Conservation (phyloP, 1,140 invertebrate genomes). For the Steinernema feltiae region DNA sequence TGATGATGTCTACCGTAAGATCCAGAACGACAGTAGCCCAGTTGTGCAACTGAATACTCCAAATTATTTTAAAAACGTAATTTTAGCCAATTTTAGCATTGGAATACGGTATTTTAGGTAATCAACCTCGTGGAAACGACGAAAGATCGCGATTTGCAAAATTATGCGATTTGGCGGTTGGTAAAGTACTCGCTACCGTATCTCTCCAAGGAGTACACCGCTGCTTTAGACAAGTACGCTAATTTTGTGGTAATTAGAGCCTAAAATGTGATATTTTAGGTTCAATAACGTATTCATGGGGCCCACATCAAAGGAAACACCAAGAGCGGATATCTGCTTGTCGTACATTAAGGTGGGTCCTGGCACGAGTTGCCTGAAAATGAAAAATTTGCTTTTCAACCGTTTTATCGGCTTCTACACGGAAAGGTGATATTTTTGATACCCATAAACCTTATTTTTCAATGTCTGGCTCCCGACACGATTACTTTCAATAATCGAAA, state of each 20-base stretch:
- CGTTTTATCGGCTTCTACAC: too few relatives aligned
- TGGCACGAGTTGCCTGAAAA: neutral
- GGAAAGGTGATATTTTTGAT: too few relatives aligned
- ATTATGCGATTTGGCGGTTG: slow-evolving; percentile 25
- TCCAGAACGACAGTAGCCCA: neutral
- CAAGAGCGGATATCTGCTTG: slow-evolving; percentile 1
- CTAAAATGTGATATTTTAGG: neutral
- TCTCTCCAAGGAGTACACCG: slow-evolving; percentile 20
- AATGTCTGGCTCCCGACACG: too few relatives aligned
- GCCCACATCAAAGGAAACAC: neutral
- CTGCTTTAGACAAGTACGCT: slow-evolving; percentile 11
- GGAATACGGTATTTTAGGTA: neutral
- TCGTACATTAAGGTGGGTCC: slow-evolving; percentile 15
- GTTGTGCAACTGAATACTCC: neutral
- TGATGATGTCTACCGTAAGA: slow-evolving; percentile 1
- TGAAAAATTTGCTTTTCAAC: too few relatives aligned
- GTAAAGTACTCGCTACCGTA: slow-evolving; percentile 24
- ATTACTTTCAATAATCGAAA: too few relatives aligned
- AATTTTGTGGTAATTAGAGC: neutral
- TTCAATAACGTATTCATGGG: neutral
- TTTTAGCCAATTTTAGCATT: neutral
- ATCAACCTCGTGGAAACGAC: neutral
- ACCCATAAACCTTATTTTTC: neutral
- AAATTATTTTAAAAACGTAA: slow-evolving; percentile 11
- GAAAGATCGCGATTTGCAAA: slow-evolving; percentile 1